phyloP scores from a whole-genome alignment of 2,113 vertebrate genomes.

The Tylochromis polylepis region DNA sequence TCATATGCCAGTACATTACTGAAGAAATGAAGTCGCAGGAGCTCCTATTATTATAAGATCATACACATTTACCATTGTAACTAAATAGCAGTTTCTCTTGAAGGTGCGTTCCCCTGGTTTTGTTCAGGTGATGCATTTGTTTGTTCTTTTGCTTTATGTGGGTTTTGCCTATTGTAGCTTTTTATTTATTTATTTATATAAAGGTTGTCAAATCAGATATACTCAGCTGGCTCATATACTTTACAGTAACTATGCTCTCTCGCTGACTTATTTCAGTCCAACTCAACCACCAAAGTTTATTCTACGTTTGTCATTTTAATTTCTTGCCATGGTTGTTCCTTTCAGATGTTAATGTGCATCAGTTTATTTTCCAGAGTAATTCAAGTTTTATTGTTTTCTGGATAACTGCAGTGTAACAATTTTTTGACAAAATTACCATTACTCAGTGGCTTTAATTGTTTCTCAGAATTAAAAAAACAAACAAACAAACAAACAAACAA shows the following conservation, averaged over 20 bases:
- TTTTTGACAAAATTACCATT: not conserved
- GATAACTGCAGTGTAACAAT: not conserved
- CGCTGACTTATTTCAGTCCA: not conserved
- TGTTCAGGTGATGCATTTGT: not conserved
- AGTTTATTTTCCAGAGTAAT: not conserved
- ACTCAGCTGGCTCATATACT: not conserved
- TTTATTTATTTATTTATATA: fast-evolving
- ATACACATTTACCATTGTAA: not conserved
- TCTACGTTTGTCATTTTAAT: not conserved
- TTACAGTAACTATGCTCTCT: not conserved
- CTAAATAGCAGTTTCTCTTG: fast-evolving
- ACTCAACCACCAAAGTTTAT: not conserved
- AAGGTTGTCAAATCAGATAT: fast-evolving
- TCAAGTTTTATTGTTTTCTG: not conserved
- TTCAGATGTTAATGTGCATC: not conserved
- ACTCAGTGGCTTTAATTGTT: not conserved
- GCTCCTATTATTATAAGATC: not conserved
- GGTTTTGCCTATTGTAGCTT: not conserved
- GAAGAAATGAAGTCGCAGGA: not conserved
- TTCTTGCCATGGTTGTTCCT: not conserved
- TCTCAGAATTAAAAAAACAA: not conserved
- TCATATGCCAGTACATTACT: not conserved
- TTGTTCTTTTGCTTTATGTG: not conserved
- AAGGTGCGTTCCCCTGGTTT: not conserved
- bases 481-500: no score